phyloP scores from a whole-genome alignment of 1,140 invertebrate species.

The Drosophila sulfurigaster region DNA sequence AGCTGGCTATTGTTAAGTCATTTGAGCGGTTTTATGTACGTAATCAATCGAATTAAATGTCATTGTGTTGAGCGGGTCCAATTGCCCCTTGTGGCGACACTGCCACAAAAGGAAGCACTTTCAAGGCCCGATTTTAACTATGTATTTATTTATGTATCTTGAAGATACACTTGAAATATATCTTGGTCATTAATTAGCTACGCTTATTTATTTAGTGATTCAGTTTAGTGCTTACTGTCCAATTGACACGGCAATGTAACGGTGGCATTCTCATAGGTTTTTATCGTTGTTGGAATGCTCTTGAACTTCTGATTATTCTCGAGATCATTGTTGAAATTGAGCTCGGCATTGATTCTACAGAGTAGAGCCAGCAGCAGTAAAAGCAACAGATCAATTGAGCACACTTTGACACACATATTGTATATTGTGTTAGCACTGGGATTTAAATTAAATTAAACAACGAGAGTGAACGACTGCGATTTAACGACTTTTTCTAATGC shows the following conservation, averaged over 20 bases:
- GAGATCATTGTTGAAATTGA: slow-evolving; percentile 74
- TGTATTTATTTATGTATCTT: background rate
- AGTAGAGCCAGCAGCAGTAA: slow-evolving; percentile 1
- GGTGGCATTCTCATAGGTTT: slow-evolving; percentile 90
- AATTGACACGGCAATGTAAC: slow-evolving; percentile 90
- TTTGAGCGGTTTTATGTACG: slow-evolving; percentile 38
- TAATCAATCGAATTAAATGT: slow-evolving; percentile 66
- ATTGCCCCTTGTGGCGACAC: slow-evolving; percentile 36
- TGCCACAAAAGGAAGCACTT: slow-evolving; percentile 34
- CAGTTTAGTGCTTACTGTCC: slow-evolving; percentile 65
- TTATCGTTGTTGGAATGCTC: slow-evolving; percentile 90
- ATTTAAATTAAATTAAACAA: slow-evolving; percentile 63
- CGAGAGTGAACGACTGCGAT: slow-evolving; percentile 27
- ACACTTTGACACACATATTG: slow-evolving; percentile 30
- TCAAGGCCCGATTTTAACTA: slow-evolving; percentile 49
- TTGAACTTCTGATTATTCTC: slow-evolving; percentile 84
- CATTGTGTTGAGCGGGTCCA: slow-evolving; percentile 66
- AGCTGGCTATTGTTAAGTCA: slow-evolving; percentile 31
- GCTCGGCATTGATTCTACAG: slow-evolving; percentile 24
- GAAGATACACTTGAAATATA: background rate
- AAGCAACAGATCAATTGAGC: slow-evolving; percentile 31
- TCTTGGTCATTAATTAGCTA: background rate
- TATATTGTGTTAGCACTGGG: background rate
- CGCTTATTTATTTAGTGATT: background rate
- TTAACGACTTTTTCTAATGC: slow-evolving; percentile 37